Evolutionary conservation across 2,113 vertebrate species (phyloP).

Genomic region (Esox niger): DNA sequence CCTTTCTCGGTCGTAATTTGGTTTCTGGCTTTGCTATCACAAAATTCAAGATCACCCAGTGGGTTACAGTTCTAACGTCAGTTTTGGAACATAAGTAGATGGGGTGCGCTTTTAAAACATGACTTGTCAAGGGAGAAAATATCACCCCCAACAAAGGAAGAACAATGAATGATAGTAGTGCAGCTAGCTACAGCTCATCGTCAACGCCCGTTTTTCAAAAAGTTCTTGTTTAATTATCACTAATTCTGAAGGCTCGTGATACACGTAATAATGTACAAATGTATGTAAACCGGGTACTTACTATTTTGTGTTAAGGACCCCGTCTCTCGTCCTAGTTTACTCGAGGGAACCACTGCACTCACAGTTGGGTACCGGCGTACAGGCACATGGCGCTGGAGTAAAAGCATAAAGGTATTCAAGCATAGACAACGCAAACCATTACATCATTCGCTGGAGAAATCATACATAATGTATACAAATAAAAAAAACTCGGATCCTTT

Average conservation of each 20-base stretch:
- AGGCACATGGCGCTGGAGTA: constrained; percentile 56
- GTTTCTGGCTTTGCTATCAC: constrained; percentile 36
- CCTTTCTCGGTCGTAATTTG: constrained; percentile 35
- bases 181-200: constrained; percentile 14
- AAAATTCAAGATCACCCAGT: constrained; percentile 40
- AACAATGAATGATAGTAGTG: constrained; percentile 10
- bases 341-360: constrained; percentile 40
- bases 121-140: constrained; percentile 39
- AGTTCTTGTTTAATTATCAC: not conserved
- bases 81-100: constrained; percentile 17
- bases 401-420: constrained; percentile 44
- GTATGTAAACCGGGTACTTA: constrained; percentile 45
- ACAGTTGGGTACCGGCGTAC: constrained; percentile 37
- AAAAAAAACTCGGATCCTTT: not conserved
- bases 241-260: not conserved
- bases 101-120: constrained; percentile 8
- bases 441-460: constrained; percentile 56
- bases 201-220: too few relatives aligned
- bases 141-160: too few relatives aligned
- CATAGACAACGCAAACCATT: constrained; percentile 44
- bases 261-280: not conserved
- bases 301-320: constrained; percentile 26
- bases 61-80: constrained; percentile 23
- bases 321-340: constrained; percentile 6
- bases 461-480: constrained; percentile 49